These are phyloP conservation scores for Pagetopsis macropterus DNA, from an alignment of 2,797 vertebrate species.

Conservation along the genomic window DNA sequence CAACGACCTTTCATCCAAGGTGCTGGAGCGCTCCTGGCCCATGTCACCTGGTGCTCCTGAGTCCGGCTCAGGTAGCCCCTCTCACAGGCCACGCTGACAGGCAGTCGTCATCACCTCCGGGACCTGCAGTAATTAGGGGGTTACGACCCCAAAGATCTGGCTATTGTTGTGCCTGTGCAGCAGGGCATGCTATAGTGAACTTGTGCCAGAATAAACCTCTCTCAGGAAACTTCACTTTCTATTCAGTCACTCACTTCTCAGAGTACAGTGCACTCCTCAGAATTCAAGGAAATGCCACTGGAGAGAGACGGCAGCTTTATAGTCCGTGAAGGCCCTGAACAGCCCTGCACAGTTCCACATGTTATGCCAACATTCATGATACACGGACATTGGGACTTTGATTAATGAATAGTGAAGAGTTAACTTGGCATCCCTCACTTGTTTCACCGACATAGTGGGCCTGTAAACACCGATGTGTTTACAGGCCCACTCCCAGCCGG, in stretches of 20 bases:
- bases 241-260: slow-evolving; percentile 64
- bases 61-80: slow-evolving; percentile 70
- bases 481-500: slow-evolving; percentile 45
- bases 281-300: slow-evolving; percentile 80
- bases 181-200: slow-evolving; percentile 59
- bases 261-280: slow-evolving; percentile 64
- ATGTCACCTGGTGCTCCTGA: slow-evolving; percentile 62
- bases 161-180: slow-evolving; percentile 67
- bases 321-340: slow-evolving; percentile 46
- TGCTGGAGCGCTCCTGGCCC: slow-evolving; percentile 66
- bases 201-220: slow-evolving; percentile 77
- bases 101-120: slow-evolving; percentile 64
- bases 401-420: slow-evolving; percentile 63
- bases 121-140: slow-evolving; percentile 71
- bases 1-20: slow-evolving; percentile 74
- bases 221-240: slow-evolving; percentile 80
- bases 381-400: slow-evolving; percentile 30
- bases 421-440: slow-evolving; percentile 62
- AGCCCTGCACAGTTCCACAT: slow-evolving; percentile 43
- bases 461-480: slow-evolving; percentile 41
- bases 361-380: slow-evolving; percentile 46
- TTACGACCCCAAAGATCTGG: slow-evolving; percentile 73
- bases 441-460: slow-evolving; percentile 41
- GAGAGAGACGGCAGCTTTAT: slow-evolving; percentile 68
- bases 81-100: slow-evolving; percentile 67